Evolutionary conservation across 2,113 vertebrate species (phyloP).

Genomic region (Rhynchomys soricoides): DNA sequence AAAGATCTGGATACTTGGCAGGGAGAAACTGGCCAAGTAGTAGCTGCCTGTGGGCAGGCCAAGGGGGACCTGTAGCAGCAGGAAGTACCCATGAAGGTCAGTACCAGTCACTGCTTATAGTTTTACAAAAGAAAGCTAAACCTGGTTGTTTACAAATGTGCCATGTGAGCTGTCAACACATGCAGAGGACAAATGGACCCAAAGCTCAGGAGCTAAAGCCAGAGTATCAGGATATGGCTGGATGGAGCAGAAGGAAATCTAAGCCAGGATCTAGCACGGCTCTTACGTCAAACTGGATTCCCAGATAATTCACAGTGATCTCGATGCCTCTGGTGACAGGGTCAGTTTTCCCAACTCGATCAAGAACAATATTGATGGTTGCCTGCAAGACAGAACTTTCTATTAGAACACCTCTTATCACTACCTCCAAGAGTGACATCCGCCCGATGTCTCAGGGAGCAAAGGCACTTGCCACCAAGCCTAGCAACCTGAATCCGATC

Average conservation of each 20-base stretch:
- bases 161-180: background rate
- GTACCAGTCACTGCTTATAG: background rate
- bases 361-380: slow-evolving; percentile 99
- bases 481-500: too few relatives aligned
- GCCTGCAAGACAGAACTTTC: slow-evolving; percentile 88
- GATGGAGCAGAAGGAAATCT: background rate
- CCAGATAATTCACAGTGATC: slow-evolving; percentile 99
- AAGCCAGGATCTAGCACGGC: slow-evolving; percentile 18
- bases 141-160: background rate
- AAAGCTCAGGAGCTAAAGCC: background rate
- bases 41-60: background rate
- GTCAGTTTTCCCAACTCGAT: slow-evolving; percentile 98
- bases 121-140: background rate
- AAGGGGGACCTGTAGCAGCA: background rate
- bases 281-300: slow-evolving; percentile 98
- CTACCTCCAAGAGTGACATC: background rate
- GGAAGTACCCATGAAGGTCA: background rate
- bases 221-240: background rate
- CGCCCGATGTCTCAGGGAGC: too few relatives aligned
- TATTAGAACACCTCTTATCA: background rate
- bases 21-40: background rate
- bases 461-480: too few relatives aligned
- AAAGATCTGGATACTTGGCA: background rate
- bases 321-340: slow-evolving; percentile 99
- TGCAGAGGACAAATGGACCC: background rate